Percentiles rank a stretch among this genome's conserved stretches.
Conservation (phyloP, 1,140 invertebrate species). For the Chlorops oryzae region DNA sequence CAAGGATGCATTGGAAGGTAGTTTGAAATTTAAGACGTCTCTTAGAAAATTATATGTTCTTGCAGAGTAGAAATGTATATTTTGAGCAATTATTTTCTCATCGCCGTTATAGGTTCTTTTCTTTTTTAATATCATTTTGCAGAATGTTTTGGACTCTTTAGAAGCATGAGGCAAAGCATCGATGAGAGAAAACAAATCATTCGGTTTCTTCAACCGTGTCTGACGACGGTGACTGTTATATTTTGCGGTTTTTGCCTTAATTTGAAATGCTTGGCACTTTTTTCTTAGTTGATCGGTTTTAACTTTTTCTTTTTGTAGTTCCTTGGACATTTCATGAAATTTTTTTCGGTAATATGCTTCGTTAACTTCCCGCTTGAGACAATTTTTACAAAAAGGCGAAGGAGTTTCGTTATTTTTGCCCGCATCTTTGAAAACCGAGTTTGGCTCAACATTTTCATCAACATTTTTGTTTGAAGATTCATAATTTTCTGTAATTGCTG, state of each 20-base stretch:
- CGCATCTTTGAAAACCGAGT: too few relatives aligned
- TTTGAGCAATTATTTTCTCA: constrained; percentile 1
- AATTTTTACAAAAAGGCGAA: background rate
- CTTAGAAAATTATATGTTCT: background rate
- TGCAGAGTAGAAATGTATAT: background rate
- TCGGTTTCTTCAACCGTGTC: too few relatives aligned
- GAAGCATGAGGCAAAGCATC: too few relatives aligned
- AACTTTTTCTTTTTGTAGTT: background rate
- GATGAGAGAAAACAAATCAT: too few relatives aligned
- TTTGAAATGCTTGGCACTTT: too few relatives aligned
- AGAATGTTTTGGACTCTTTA: background rate
- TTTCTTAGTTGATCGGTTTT: background rate
- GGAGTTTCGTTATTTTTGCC: background rate
- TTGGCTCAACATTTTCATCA: too few relatives aligned
- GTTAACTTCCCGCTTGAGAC: background rate
- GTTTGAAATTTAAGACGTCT: background rate
- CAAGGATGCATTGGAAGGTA: too few relatives aligned
- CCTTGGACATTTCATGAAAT: background rate
- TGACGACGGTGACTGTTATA: too few relatives aligned
- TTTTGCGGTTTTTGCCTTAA: too few relatives aligned
- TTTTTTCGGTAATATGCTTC: background rate
- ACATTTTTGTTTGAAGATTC: too few relatives aligned
- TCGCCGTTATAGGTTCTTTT: background rate
- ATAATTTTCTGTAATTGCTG: background rate
- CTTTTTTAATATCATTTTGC: too few relatives aligned